A percentile compares a stretch with the other conserved stretches of the same genome.
Conservation (phyloP, 2,888 invertebrate species). For the Phlogophora meticulosa region DNA sequence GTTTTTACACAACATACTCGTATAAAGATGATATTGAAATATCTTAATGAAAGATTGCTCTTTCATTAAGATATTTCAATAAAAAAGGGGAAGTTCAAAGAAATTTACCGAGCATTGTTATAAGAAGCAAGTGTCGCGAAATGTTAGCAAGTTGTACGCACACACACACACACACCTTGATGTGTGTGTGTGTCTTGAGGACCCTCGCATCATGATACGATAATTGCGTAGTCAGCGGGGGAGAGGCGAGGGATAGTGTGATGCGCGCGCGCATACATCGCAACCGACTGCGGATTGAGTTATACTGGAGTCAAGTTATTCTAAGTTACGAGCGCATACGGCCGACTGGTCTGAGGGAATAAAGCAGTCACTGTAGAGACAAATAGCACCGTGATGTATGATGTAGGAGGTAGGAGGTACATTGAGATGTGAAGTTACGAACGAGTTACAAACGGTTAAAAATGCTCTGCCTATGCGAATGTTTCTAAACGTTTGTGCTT, state of each 20-base stretch:
- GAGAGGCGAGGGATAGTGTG: not conserved
- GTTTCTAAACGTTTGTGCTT: constrained; percentile 6
- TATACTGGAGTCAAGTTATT: constrained; percentile 8
- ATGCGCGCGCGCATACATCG: constrained; percentile 37
- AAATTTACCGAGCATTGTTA: constrained; percentile 13
- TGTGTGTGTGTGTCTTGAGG: constrained; percentile 21
- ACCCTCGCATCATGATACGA: constrained; percentile 46
- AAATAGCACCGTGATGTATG: constrained; percentile 8
- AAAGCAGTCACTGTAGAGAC: constrained; percentile 36
- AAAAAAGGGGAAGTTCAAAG: constrained; percentile 8
- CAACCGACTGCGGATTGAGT: constrained; percentile 18
- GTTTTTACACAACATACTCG: not conserved
- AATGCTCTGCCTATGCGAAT: too few relatives aligned
- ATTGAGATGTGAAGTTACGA: too few relatives aligned
- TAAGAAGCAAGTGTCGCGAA: constrained; percentile 13
- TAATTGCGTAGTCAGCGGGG: constrained; percentile 48
- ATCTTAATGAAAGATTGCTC: not conserved
- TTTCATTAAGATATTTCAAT: constrained; percentile 1
- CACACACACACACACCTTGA: too few relatives aligned
- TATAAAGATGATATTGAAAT: not conserved
- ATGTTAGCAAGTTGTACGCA: constrained; percentile 34
- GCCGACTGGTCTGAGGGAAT: constrained; percentile 1
- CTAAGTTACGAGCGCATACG: constrained; percentile 27
- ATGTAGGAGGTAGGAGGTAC: not conserved
- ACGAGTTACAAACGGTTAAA: too few relatives aligned